Percentiles rank a stretch among this genome's conserved stretches.
These are phyloP conservation scores for Smithornis capensis DNA, from an alignment of 2,113 vertebrate genomes.

Conservation along the genomic window DNA sequence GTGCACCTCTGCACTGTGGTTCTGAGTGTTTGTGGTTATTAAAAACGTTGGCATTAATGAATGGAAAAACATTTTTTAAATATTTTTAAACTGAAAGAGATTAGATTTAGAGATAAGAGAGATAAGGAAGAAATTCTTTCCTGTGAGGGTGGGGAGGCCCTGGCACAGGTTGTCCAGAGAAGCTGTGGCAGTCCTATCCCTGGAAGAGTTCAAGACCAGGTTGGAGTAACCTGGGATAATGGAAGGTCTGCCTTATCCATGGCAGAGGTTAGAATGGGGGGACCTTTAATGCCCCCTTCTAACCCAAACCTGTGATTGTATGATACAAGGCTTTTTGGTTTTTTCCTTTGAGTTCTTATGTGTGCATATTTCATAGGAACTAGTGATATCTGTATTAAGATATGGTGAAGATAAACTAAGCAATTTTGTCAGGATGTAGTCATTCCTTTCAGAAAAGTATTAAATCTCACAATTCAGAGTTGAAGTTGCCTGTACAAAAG, in stretches of 20 bases:
- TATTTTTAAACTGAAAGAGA: background rate
- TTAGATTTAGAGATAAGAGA: background rate
- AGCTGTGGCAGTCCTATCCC: background rate
- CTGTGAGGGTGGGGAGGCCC: rapidly evolving
- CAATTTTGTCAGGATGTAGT: background rate
- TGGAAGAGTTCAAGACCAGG: background rate
- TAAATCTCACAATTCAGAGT: background rate
- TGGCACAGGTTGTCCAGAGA: background rate
- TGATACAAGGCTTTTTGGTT: background rate
- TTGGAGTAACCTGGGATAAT: background rate
- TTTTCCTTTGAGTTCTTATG: background rate
- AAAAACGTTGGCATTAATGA: background rate
- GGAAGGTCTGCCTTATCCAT: background rate
- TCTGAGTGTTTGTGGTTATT: background rate
- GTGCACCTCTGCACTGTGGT: background rate
- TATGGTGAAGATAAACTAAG: background rate
- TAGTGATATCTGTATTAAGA: background rate
- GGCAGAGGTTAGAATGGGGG: background rate
- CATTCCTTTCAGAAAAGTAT: background rate
- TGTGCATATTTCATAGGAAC: background rate
- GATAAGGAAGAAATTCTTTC: background rate
- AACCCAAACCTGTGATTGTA: background rate
- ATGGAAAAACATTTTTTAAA: background rate
- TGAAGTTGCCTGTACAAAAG: rapidly evolving
- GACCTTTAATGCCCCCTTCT: background rate